Evolutionary conservation across 2,113 vertebrate genomes (phyloP).

Genomic region (Rhea pennata): DNA sequence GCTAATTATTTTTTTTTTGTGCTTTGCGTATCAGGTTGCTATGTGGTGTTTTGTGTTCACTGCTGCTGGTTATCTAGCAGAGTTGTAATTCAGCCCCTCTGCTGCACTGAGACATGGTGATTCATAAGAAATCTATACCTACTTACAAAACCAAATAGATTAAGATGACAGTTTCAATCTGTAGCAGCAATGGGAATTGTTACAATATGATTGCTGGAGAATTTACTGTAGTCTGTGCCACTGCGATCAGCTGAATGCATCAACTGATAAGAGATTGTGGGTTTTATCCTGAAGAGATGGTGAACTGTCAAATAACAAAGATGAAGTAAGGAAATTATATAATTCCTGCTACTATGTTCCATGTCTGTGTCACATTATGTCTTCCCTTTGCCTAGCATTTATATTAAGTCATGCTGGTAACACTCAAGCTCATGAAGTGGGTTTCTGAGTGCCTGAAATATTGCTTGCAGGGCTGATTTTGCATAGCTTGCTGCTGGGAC

Average conservation of each 20-base stretch:
- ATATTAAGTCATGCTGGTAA: neutral
- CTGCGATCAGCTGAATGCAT: constrained; percentile 1
- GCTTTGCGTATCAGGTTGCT: neutral
- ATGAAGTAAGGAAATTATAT: neutral
- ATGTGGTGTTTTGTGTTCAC: neutral
- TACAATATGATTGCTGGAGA: neutral
- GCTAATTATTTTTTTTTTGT: neutral
- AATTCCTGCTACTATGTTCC: neutral
- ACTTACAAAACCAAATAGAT: neutral
- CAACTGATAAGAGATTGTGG: neutral
- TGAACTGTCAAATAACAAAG: constrained; percentile 36
- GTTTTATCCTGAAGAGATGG: neutral
- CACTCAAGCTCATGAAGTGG: neutral
- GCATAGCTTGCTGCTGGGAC: neutral
- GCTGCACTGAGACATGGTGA: neutral
- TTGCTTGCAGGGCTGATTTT: neutral
- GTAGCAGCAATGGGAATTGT: neutral
- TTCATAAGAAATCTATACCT: neutral
- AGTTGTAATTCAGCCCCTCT: neutral
- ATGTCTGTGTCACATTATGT: neutral
- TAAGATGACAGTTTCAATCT: constrained; percentile 28
- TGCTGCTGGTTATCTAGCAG: neutral
- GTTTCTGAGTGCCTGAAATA: neutral
- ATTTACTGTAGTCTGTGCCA: constrained; percentile 30
- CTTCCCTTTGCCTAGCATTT: neutral